These are phyloP conservation scores for Leptodactylus fuscus DNA, from an alignment of 2,113 vertebrate species.

Conservation along the genomic window DNA sequence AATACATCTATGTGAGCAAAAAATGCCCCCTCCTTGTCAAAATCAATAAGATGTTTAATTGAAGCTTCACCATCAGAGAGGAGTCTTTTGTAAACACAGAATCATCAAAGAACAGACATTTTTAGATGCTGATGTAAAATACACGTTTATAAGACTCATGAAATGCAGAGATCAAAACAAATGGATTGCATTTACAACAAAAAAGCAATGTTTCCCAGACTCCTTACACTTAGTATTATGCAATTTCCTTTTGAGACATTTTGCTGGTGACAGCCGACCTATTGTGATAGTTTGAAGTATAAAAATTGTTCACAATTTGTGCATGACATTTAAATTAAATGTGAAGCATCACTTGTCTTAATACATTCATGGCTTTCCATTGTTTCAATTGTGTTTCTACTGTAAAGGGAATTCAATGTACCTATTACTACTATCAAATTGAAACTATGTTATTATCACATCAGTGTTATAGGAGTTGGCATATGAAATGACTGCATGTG, in stretches of 20 bases:
- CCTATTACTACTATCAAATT: conserved; percentile 62
- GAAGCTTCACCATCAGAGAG: neutral
- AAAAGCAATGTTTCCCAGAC: neutral
- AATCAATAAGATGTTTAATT: conserved; percentile 29
- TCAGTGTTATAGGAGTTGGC: conserved; percentile 64
- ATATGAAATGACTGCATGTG: conserved; percentile 62
- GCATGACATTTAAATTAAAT: conserved; percentile 67
- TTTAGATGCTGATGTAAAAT: neutral
- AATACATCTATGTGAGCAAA: neutral
- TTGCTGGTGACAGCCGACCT: conserved; percentile 59
- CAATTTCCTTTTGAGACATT: conserved; percentile 31
- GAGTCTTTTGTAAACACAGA: neutral
- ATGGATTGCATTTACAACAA: conserved; percentile 1
- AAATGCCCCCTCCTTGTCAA: neutral
- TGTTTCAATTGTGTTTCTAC: conserved; percentile 65
- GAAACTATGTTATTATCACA: conserved; percentile 71
- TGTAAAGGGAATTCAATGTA: conserved; percentile 59
- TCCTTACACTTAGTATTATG: conserved; percentile 52
- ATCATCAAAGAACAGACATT: neutral
- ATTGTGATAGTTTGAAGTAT: conserved; percentile 58
- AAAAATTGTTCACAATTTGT: conserved; percentile 59
- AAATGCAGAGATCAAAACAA: conserved; percentile 29
- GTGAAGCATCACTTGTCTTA: conserved; percentile 63
- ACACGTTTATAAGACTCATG: neutral
- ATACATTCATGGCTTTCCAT: conserved; percentile 62